Evolutionary conservation across 2,797 vertebrate species (phyloP), one percentile per base, ranked within the genome.

Genomic region (Macroramphosus scolopax): DNA sequence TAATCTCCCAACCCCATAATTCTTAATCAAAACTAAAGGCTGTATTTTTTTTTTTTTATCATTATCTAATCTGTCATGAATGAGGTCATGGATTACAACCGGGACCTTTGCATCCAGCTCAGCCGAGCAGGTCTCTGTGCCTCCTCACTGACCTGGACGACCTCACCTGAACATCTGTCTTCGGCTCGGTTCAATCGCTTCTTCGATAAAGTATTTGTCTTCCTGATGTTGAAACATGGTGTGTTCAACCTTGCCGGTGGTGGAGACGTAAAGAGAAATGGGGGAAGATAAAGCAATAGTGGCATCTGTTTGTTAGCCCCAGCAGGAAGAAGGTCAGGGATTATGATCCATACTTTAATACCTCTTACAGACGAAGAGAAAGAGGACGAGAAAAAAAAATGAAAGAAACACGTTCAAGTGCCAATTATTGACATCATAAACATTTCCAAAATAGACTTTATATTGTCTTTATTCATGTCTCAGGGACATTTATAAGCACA

Each of bases 11-110:
- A 92, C 85, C 89, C 89, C 85, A 89, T 80, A 81, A 81, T 91
- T 93, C 91, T 94, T 94, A 92, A 95, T 97, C 91, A 92, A 87
- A 93, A 92, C 80, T 89, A 85, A 74, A 63, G 87, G 84, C 68
- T 68, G 76, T 82, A 80, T 89, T 90, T 84, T 50, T 53, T 47
- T 54, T 68, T 67, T 84, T 75, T 72, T 37, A 81, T 72, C 70
- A 63, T 81, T 58, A 78, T 78, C 69, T 87, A 86, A 87, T 86
- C 82, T 76, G 5, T 67, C 57, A 83, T 87, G 77, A 83, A 88
- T 70, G 83, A 90, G 85, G 86, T 26, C 72, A 77, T 64, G 86
- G 92, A 93, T 92, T 93, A 92, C 50, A 52, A 61, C 44, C 55
- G 49, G 84, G 86, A 89, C 78, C 83, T 82, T 80, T 72, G 38